A percentile compares a stretch with the other conserved stretches of the same genome.
Evolutionary conservation across 2,797 vertebrate species (phyloP).

Genomic region (Vireo griseus): DNA sequence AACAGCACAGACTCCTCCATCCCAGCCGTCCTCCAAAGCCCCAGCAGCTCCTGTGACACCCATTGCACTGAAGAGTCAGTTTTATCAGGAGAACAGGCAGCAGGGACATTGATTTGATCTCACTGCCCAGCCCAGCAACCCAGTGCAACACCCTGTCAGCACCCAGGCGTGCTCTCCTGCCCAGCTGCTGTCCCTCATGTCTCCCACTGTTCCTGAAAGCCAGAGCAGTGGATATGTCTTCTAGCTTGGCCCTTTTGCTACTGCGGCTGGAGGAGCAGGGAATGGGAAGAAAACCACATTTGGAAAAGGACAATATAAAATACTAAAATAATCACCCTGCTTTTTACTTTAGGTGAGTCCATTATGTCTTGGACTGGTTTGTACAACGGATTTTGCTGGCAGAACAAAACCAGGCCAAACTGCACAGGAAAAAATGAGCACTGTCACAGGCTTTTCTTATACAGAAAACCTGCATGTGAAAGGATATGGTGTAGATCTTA

Average conservation of each 20-base stretch:
- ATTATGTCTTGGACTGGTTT: background rate
- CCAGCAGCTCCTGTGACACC: background rate
- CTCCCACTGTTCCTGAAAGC: background rate
- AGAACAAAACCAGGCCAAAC: background rate
- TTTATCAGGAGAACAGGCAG: background rate
- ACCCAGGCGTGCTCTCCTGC: fast-evolving
- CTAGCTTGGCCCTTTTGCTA: background rate
- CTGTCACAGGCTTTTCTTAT: background rate
- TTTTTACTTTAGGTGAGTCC: background rate
- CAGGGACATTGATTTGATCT: background rate
- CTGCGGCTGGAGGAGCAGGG: background rate
- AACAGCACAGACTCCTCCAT: background rate
- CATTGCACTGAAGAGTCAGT: background rate
- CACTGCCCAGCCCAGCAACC: background rate
- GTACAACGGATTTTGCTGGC: background rate
- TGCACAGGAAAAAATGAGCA: background rate
- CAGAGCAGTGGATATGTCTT: background rate
- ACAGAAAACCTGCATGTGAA: background rate
- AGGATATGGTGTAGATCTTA: background rate
- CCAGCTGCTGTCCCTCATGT: fast-evolving
- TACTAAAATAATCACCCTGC: background rate
- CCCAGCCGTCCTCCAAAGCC: background rate
- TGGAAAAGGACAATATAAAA: background rate
- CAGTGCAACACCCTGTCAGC: background rate
- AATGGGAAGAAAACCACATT: background rate